phyloP scores from a whole-genome alignment of 35 echinoderm and acorn worm genomes.

The Lytechinus variegatus region DNA sequence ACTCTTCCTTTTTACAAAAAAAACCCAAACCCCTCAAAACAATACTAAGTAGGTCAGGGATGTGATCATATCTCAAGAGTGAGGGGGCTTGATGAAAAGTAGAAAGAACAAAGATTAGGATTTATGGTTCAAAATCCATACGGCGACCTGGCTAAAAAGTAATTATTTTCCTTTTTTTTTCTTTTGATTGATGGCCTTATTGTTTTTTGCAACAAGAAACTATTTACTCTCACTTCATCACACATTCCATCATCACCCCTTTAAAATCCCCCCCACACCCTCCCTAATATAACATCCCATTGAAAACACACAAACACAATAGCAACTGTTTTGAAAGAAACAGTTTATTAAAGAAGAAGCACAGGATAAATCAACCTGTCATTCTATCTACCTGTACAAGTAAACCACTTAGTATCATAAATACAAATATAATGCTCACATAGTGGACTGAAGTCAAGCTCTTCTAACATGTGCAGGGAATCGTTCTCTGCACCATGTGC shows the following conservation, averaged over 20 bases:
- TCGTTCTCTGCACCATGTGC: not conserved
- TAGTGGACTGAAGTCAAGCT: not conserved
- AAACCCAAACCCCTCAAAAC: too few species aligned
- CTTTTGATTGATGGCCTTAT: too few species aligned
- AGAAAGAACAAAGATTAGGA: too few species aligned
- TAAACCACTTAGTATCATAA: slow-evolving; percentile 6
- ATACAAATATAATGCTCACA: slow-evolving; percentile 33
- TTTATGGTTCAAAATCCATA: too few species aligned
- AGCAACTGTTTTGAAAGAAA: slow-evolving; percentile 32
- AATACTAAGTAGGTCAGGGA: too few species aligned
- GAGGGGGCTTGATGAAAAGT: too few species aligned
- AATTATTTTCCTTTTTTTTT: too few species aligned
- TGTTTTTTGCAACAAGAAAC: too few species aligned
- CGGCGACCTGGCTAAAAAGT: too few species aligned
- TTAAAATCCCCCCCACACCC: not conserved
- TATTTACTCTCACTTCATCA: not conserved
- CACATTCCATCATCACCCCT: not conserved
- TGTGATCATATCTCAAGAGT: too few species aligned
- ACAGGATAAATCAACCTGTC: not conserved
- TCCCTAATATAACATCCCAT: not conserved
- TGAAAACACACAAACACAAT: not conserved
- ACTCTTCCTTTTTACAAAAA: too few species aligned
- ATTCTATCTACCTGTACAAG: slow-evolving; percentile 34
- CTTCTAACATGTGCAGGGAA: not conserved
- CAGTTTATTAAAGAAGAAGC: slow-evolving; percentile 47